Conservation (phyloP, 2,797 vertebrate species). For the Gambusia yucatana region DNA sequence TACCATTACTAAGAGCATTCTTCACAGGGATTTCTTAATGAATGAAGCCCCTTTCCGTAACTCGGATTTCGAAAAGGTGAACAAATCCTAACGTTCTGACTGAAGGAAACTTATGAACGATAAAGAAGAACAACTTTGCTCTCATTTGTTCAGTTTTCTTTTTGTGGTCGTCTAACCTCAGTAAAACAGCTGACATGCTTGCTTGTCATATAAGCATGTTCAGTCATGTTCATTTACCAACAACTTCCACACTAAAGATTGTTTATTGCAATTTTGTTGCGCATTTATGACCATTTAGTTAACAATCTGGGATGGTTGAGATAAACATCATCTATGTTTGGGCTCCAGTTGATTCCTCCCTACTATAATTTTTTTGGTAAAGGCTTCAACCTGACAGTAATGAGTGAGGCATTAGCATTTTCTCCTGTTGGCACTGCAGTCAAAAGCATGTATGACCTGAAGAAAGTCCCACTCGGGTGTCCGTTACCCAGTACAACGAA, state of each 20-base stretch:
- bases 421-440: not conserved
- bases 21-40: not conserved
- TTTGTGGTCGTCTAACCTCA: not conserved
- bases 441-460: not conserved
- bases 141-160: not conserved
- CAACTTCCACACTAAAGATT: not conserved
- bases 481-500: not conserved
- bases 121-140: not conserved
- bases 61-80: not conserved
- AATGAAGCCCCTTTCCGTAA: not conserved
- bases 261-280: not conserved
- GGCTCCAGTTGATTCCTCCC: not conserved
- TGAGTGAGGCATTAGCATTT: not conserved
- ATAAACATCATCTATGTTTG: not conserved
- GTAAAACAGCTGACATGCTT: not conserved
- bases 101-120: not conserved
- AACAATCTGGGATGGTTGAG: not conserved
- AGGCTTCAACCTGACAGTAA: not conserved
- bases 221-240: not conserved
- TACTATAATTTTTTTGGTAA: not conserved
- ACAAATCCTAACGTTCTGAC: not conserved
- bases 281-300: not conserved
- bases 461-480: not conserved
- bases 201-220: not conserved
- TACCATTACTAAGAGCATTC: not conserved